These are phyloP conservation scores for Hoplodrina blanda DNA, from an alignment of 2,888 invertebrate genomes.

Conservation along the genomic window DNA sequence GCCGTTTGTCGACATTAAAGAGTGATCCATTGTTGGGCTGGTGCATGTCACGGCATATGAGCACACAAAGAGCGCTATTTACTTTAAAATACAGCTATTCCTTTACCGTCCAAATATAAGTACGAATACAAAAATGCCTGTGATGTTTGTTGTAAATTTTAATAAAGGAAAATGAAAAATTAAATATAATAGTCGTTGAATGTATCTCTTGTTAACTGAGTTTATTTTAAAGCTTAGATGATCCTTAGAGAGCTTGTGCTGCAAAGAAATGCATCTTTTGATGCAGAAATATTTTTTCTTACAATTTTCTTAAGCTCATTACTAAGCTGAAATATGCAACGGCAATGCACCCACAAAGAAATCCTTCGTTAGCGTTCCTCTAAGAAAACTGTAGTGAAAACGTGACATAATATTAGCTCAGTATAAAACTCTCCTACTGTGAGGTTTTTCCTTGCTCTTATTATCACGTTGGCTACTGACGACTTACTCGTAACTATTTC, in stretches of 20 bases:
- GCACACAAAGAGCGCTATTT: background rate
- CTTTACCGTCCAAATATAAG: background rate
- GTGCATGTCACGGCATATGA: background rate
- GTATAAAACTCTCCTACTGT: background rate
- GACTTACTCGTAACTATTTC: background rate
- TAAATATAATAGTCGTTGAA: background rate
- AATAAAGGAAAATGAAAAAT: background rate
- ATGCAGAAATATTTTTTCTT: background rate
- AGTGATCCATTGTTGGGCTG: background rate
- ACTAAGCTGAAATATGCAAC: constrained; percentile 7
- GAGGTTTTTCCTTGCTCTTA: background rate
- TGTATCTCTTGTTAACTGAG: background rate
- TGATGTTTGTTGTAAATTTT: background rate
- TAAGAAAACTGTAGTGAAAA: background rate
- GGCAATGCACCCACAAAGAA: constrained; percentile 8
- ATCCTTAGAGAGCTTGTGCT: background rate
- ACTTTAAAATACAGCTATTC: too few relatives aligned
- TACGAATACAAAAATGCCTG: background rate
- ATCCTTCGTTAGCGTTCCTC: constrained; percentile 13
- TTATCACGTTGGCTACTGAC: too few relatives aligned
- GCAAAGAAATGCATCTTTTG: constrained; percentile 14
- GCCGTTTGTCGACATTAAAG: background rate
- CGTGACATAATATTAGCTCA: constrained; percentile 19
- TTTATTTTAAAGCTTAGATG: background rate
- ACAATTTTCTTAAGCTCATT: constrained; percentile 12